These are phyloP conservation scores for Salminus brasiliensis DNA, from an alignment of 2,113 vertebrate species.

Conservation along the genomic window DNA sequence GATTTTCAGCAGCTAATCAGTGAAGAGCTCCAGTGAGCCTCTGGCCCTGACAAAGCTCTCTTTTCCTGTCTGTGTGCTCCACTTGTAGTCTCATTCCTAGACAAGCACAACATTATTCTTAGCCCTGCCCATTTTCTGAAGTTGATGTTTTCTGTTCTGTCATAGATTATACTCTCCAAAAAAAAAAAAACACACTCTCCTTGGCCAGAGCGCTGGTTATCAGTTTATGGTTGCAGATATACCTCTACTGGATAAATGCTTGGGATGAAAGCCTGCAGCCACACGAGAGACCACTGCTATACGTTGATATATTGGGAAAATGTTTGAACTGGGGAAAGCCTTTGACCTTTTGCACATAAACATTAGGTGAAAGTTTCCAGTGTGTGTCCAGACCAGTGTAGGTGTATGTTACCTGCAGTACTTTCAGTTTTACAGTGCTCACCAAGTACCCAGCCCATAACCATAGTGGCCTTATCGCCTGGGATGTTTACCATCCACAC, in stretches of 20 bases:
- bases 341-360: background rate
- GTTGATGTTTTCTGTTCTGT: constrained; percentile 11
- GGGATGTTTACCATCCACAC: constrained; percentile 33
- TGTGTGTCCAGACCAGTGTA: background rate
- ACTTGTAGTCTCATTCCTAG: constrained; percentile 41
- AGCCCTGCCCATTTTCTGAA: constrained; percentile 32
- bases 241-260: constrained; percentile 1
- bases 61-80: constrained; percentile 39
- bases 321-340: background rate
- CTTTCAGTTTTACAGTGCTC: background rate
- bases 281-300: no score
- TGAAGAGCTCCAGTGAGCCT: constrained; percentile 51
- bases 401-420: background rate
- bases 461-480: constrained; percentile 6
- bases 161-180: background rate
- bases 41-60: constrained; percentile 47
- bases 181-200: background rate
- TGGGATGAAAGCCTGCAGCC: no score
- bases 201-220: constrained; percentile 1
- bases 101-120: constrained; percentile 49
- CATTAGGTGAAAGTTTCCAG: background rate
- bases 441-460: background rate
- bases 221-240: background rate
- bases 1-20: constrained; percentile 56
- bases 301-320: background rate